A percentile compares a stretch with the other conserved stretches of the same genome.
Conservation (phyloP, 2,113 vertebrate genomes). For the Corythornis vintsioides region DNA sequence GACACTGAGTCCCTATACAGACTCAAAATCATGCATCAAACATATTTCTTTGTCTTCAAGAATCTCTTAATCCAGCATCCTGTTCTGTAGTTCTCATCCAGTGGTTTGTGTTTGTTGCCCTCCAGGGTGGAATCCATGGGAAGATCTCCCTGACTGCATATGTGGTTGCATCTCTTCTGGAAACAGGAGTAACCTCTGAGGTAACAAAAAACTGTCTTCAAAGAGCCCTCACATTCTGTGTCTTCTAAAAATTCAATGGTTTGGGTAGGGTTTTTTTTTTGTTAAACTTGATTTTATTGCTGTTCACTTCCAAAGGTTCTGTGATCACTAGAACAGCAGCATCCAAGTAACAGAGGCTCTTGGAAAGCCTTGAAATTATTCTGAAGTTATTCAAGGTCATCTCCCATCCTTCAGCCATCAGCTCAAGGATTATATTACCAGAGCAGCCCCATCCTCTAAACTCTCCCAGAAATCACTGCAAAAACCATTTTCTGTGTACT, state of each 20-base stretch:
- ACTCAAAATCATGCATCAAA: background rate
- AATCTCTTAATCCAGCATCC: background rate
- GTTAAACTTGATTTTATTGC: background rate
- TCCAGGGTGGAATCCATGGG: conserved; percentile 90
- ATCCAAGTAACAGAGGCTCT: background rate
- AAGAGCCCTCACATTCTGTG: background rate
- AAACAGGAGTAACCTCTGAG: conserved; percentile 88
- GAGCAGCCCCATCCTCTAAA: background rate
- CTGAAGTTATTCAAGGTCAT: background rate
- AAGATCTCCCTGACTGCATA: conserved; percentile 91
- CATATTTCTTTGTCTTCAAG: background rate
- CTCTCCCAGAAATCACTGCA: background rate
- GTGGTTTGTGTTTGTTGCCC: background rate
- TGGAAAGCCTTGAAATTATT: background rate
- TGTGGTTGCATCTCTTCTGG: conserved; percentile 88
- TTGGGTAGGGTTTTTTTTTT: background rate
- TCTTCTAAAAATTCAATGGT: background rate
- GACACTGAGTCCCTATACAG: conserved; percentile 83
- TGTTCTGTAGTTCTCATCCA: background rate
- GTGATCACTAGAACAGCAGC: background rate
- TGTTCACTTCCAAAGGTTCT: background rate
- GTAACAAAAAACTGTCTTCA: conserved; percentile 49
- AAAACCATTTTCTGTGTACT: background rate
- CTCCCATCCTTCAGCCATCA: background rate
- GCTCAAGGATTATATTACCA: background rate